Conservation (phyloP, 2,888 invertebrate species). For the Belgica antarctica region DNA sequence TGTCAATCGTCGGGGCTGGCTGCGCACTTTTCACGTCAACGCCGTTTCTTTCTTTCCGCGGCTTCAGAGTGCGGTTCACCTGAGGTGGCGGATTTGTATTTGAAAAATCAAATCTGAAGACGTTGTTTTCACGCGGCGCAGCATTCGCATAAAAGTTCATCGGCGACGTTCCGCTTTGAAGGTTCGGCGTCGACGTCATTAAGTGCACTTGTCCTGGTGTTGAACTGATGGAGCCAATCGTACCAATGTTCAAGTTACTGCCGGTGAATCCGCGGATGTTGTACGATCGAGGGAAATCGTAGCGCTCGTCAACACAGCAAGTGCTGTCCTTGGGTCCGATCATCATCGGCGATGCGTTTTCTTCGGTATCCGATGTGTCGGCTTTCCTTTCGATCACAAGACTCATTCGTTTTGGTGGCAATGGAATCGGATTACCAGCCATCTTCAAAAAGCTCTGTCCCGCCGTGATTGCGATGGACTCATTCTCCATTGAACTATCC, state of each 20-base stretch:
- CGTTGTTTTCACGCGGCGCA: constrained; percentile 56
- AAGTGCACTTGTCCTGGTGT: neutral
- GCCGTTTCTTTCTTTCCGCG: constrained; percentile 55
- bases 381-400: constrained; percentile 48
- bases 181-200: constrained; percentile 52
- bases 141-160: constrained; percentile 59
- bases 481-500: constrained; percentile 60
- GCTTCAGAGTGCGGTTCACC: constrained; percentile 79
- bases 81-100: constrained; percentile 57
- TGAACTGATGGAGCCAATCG: neutral
- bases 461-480: constrained; percentile 58
- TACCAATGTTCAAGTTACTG: constrained; percentile 47
- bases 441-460: constrained; percentile 61
- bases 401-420: constrained; percentile 68
- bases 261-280: constrained; percentile 55
- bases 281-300: constrained; percentile 71
- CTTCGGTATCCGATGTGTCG: constrained; percentile 55
- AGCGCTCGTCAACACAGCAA: constrained; percentile 59
- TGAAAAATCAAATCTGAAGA: constrained; percentile 58
- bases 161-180: constrained; percentile 49
- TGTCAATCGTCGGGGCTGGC: constrained; percentile 61
- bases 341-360: constrained; percentile 52
- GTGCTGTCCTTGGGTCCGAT: constrained; percentile 53
- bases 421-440: constrained; percentile 61
- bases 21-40: constrained; percentile 32